Evolutionary conservation across 2,888 invertebrate genomes (phyloP).

Genomic region (Subacronicta megacephala): DNA sequence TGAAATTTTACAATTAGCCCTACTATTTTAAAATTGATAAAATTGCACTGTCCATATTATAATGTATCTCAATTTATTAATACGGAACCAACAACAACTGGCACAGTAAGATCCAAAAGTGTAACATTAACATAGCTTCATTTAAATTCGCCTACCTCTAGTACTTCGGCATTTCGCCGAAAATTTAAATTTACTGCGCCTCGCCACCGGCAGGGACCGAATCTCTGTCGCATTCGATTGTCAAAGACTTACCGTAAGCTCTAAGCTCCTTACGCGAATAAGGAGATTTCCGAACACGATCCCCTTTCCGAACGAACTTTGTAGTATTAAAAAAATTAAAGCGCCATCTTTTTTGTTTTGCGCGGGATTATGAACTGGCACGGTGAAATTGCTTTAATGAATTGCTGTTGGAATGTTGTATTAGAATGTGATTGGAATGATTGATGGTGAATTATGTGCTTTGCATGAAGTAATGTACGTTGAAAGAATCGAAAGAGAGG

Average conservation of each 20-base stretch:
- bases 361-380: slow-evolving; percentile 44
- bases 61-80: slow-evolving; percentile 11
- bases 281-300: slow-evolving; percentile 80
- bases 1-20: too few species aligned
- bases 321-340: slow-evolving; percentile 78
- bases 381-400: slow-evolving; percentile 34
- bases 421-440: slow-evolving; percentile 27
- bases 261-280: slow-evolving; percentile 84
- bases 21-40: too few species aligned
- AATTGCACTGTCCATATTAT: too few species aligned
- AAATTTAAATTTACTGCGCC: slow-evolving; percentile 63
- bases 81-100: slow-evolving; percentile 48
- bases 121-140: slow-evolving; percentile 53
- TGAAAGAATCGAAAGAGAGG: too few species aligned
- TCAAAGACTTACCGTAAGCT: slow-evolving; percentile 81
- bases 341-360: slow-evolving; percentile 57
- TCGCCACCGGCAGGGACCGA: slow-evolving; percentile 58
- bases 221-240: slow-evolving; percentile 82
- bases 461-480: too few species aligned
- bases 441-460: neutral
- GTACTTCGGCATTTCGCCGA: slow-evolving; percentile 42
- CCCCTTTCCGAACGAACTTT: slow-evolving; percentile 74
- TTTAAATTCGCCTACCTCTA: slow-evolving; percentile 50
- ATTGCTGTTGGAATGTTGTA: slow-evolving; percentile 26
- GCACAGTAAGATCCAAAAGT: slow-evolving; percentile 41